Conservation (phyloP, 1,140 invertebrate genomes). For the Carposina sasakii region DNA sequence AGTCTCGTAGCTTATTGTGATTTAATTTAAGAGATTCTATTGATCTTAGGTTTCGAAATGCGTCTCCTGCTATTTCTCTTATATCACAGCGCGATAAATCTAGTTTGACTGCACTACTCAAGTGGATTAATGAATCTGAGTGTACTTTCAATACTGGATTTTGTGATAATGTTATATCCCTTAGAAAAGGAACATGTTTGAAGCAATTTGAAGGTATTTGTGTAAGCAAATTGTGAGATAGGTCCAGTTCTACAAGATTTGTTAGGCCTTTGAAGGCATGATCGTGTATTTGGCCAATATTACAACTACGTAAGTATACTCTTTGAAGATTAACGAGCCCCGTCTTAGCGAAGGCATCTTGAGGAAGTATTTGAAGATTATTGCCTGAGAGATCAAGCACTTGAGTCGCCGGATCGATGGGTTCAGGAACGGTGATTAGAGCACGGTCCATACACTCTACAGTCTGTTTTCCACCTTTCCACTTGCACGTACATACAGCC, state of each 20-base stretch:
- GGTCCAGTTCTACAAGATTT: slow-evolving; percentile 90
- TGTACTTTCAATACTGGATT: slow-evolving; percentile 89
- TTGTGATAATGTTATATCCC: slow-evolving; percentile 84
- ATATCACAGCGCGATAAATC: slow-evolving; percentile 89
- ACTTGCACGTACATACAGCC: slow-evolving; percentile 89
- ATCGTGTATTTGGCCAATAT: slow-evolving; percentile 87
- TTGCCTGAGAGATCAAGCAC: slow-evolving; percentile 91
- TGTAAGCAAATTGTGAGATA: slow-evolving; percentile 87
- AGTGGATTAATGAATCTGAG: slow-evolving; percentile 81
- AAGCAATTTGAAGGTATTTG: slow-evolving; percentile 85
- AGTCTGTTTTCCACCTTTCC: slow-evolving; percentile 93
- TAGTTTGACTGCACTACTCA: slow-evolving; percentile 85
- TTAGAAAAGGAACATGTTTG: slow-evolving; percentile 82
- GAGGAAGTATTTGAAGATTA: slow-evolving; percentile 85
- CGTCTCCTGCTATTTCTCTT: slow-evolving; percentile 81
- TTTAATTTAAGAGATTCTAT: slow-evolving; percentile 88
- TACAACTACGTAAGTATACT: slow-evolving; percentile 86
- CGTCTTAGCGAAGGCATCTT: slow-evolving; percentile 85
- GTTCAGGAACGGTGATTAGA: slow-evolving; percentile 86
- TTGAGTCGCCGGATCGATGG: slow-evolving; percentile 89
- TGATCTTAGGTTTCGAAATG: slow-evolving; percentile 83
- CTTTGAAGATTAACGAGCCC: slow-evolving; percentile 89
- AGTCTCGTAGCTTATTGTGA: slow-evolving; percentile 83
- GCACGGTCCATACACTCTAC: slow-evolving; percentile 89
- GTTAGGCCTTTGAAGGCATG: slow-evolving; percentile 86